phyloP scores from a whole-genome alignment of 2,797 vertebrate genomes.

The Loriculus beryllinus region DNA sequence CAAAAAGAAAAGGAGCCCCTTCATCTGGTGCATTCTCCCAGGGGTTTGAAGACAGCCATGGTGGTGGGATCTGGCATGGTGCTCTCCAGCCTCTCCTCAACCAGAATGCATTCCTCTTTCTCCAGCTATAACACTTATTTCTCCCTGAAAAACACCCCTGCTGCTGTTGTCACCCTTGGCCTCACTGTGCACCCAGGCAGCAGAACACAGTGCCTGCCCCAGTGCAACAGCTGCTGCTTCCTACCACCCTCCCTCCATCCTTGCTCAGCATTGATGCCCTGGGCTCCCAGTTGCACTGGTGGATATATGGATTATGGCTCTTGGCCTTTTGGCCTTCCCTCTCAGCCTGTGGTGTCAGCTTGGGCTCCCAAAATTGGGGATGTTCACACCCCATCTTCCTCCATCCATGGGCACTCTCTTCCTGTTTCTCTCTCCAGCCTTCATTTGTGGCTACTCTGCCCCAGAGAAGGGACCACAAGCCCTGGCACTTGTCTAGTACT shows the following conservation, averaged over 20 bases:
- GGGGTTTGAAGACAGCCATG: neutral
- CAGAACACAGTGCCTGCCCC: neutral
- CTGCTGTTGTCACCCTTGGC: neutral
- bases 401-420: neutral
- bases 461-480: neutral
- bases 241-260: neutral
- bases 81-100: neutral
- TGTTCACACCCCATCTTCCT: neutral
- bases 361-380: accelerated
- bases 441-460: neutral
- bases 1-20: neutral
- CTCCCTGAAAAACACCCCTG: neutral
- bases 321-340: neutral
- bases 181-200: accelerated
- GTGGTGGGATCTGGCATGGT: neutral
- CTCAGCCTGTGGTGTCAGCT: accelerated
- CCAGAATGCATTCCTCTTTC: neutral
- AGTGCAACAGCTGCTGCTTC: neutral
- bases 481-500: neutral
- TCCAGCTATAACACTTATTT: neutral
- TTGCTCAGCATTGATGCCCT: neutral
- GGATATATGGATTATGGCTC: neutral
- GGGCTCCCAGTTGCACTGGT: neutral
- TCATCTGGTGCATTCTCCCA: neutral
- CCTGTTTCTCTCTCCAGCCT: neutral